Conservation (phyloP, 2,113 vertebrate species). For the Poeciliopsis turrubarensis region DNA sequence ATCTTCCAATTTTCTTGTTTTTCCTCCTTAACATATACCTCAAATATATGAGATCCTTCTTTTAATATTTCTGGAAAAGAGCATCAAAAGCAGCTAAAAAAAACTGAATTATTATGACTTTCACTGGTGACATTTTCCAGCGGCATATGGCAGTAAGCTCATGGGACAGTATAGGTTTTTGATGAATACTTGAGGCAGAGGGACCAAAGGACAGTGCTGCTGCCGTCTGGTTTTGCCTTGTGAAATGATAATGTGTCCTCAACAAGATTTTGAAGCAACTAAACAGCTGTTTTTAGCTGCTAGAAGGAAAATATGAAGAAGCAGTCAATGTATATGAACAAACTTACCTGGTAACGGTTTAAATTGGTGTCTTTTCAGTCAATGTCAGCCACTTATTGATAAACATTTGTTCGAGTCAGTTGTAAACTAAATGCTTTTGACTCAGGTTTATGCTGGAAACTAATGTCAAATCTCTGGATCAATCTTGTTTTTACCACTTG, state of each 20-base stretch:
- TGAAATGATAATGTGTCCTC: constrained; percentile 93
- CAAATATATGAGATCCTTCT: constrained; percentile 85
- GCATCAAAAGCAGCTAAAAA: constrained; percentile 94
- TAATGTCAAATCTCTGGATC: no score
- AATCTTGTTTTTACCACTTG: no score
- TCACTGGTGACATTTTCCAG: constrained; percentile 98
- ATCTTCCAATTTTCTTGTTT: constrained; percentile 83
- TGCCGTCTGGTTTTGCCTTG: constrained; percentile 92
- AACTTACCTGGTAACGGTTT: background rate
- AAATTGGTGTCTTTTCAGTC: background rate
- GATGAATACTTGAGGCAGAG: constrained; percentile 92
- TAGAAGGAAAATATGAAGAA: constrained; percentile 23
- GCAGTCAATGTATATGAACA: background rate
- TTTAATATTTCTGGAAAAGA: constrained; percentile 88
- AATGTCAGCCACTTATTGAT: background rate
- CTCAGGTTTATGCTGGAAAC: no score
- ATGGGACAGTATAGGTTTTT: constrained; percentile 92
- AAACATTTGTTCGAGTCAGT: background rate
- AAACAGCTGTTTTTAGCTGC: constrained; percentile 47
- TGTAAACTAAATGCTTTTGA: background rate
- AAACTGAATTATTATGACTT: constrained; percentile 96
- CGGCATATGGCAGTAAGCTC: constrained; percentile 94
- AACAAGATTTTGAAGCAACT: constrained; percentile 74
- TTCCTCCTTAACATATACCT: constrained; percentile 86
- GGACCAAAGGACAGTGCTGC: constrained; percentile 87